phyloP scores from a whole-genome alignment of 2,888 invertebrate genomes.

The Nomada lathburiana region DNA sequence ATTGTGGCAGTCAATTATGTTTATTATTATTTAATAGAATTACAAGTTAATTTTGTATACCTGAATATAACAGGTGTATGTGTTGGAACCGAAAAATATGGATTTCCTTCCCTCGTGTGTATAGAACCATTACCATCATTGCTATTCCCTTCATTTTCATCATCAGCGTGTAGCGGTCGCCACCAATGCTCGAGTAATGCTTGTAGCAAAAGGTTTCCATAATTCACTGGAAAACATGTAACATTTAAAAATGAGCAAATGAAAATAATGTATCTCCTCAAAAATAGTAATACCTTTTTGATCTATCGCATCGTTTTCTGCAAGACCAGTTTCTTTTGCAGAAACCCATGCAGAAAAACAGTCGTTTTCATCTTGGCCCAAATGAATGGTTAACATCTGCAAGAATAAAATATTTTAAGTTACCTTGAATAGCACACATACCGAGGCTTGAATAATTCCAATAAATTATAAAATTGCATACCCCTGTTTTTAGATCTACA shows the following conservation, averaged over 20 bases:
- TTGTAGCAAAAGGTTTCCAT: conserved; percentile 96
- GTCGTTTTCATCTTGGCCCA: conserved; percentile 98
- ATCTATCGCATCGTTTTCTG: conserved; percentile 89
- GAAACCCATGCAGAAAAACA: conserved; percentile 99
- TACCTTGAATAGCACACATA: not conserved
- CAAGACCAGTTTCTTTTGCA: conserved; percentile 96
- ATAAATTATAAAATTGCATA: conserved; percentile 80
- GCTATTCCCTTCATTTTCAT: conserved; percentile 90
- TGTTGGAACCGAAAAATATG: conserved; percentile 94
- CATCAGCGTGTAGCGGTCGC: conserved; percentile 89
- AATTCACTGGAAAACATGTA: conserved; percentile 90
- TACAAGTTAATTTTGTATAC: conserved; percentile 83
- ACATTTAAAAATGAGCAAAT: conserved; percentile 4
- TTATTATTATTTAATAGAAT: not conserved
- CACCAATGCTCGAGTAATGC: conserved; percentile 98
- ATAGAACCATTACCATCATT: conserved; percentile 81
- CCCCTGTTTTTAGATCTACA: conserved; percentile 99
- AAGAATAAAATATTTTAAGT: conserved; percentile 51
- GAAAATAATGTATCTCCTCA: not conserved
- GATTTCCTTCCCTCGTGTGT: conserved; percentile 85
- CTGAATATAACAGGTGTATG: conserved; percentile 99
- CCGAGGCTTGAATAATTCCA: conserved; percentile 16
- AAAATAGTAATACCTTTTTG: conserved; percentile 87
- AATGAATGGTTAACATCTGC: conserved; percentile 97
- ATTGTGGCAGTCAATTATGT: not conserved